Evolutionary conservation across 2,797 vertebrate species (phyloP).

Genomic region (Enteromius afrohamiltoni): DNA sequence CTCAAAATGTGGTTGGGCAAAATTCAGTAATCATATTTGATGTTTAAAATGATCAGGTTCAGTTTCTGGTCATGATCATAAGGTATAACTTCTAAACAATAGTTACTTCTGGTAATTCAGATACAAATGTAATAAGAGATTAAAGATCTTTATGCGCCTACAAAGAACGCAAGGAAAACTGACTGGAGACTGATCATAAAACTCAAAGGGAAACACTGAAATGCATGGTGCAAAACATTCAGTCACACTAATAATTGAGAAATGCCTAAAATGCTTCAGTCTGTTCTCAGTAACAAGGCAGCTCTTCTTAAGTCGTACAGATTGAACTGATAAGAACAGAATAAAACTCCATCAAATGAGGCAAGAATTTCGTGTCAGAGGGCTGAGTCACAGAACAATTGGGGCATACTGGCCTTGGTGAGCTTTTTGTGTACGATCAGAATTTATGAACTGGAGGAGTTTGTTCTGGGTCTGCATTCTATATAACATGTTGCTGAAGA

Average conservation of each 20-base stretch:
- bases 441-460: conserved; percentile 29
- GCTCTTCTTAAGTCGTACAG: conserved; percentile 26
- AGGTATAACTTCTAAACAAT: background rate
- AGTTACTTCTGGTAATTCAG: background rate
- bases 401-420: conserved; percentile 9
- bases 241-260: background rate
- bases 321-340: conserved; percentile 34
- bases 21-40: background rate
- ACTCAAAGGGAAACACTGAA: background rate
- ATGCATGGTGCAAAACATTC: background rate
- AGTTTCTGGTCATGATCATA: conserved; percentile 2
- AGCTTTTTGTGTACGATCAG: conserved; percentile 25
- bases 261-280: conserved; percentile 3
- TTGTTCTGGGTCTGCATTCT: conserved; percentile 19
- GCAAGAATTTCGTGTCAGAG: background rate
- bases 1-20: background rate
- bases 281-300: background rate
- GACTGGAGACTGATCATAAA: background rate
- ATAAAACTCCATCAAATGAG: conserved; percentile 2
- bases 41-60: background rate
- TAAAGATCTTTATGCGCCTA: background rate
- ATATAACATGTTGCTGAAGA: conserved; percentile 13
- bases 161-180: background rate
- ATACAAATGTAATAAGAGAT: background rate
- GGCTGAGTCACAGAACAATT: conserved; percentile 39